These are phyloP conservation scores for Corvus cornix DNA, from an alignment of 2,113 vertebrate genomes.

Conservation along the genomic window DNA sequence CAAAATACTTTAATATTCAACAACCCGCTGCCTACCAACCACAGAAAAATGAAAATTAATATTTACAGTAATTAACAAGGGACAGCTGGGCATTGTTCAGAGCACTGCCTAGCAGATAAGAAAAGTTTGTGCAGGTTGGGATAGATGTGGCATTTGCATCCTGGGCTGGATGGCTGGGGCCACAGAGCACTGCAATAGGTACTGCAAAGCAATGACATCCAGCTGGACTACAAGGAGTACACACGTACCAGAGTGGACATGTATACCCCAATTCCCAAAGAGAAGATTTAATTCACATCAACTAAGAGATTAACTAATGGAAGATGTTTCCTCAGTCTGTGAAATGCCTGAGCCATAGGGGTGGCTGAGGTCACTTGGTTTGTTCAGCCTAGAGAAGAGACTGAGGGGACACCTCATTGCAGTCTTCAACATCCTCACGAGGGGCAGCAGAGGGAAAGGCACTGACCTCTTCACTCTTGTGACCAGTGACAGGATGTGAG, in stretches of 20 bases:
- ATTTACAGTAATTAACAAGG: not conserved
- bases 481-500: not conserved
- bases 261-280: not conserved
- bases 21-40: not conserved
- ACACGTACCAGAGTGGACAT: accelerated
- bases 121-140: not conserved
- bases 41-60: not conserved
- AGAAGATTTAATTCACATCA: not conserved
- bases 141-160: not conserved
- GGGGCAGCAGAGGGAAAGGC: accelerated
- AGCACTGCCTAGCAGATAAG: not conserved
- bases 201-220: not conserved
- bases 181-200: not conserved
- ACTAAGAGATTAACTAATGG: not conserved
- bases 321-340: not conserved
- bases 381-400: not conserved
- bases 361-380: not conserved
- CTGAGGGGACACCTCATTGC: not conserved
- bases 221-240: not conserved
- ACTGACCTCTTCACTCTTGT: not conserved
- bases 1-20: not conserved
- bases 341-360: not conserved
- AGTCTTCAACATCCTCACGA: not conserved
- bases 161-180: not conserved
- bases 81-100: not conserved